These are phyloP conservation scores for Heliconius ethilla DNA, from an alignment of 2,888 invertebrate species.

Conservation along the genomic window DNA sequence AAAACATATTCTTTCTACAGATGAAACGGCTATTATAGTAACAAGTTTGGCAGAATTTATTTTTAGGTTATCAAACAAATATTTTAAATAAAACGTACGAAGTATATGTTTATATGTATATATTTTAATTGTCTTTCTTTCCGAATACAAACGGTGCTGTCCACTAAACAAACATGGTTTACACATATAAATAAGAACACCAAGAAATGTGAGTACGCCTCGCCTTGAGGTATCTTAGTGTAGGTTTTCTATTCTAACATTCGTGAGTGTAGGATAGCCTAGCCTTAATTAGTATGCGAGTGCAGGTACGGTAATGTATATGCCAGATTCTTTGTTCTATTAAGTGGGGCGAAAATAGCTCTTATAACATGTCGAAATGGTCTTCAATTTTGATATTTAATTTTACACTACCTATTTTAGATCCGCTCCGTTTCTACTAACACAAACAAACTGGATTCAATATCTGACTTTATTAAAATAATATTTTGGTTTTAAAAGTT, in stretches of 20 bases:
- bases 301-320: conserved; percentile 40
- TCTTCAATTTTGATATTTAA: background rate
- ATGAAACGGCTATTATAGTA: background rate
- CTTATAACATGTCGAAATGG: conserved; percentile 42
- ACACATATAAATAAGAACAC: conserved; percentile 29
- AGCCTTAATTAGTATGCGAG: conserved; percentile 48
- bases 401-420: background rate
- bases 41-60: background rate
- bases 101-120: background rate
- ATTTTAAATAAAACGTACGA: background rate
- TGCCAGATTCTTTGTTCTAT: conserved; percentile 45
- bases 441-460: conserved; percentile 1
- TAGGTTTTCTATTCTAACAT: conserved; percentile 44
- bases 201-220: conserved; percentile 36
- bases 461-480: background rate
- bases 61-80: background rate
- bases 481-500: background rate
- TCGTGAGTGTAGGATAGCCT: conserved; percentile 45
- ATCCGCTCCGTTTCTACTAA: background rate
- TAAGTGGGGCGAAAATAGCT: conserved; percentile 42
- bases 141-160: conserved; percentile 20
- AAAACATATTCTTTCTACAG: background rate
- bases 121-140: conserved; percentile 11
- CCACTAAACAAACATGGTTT: conserved; percentile 31
- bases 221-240: conserved; percentile 37